Evolutionary conservation across 2,888 invertebrate genomes (phyloP).

Genomic region (Exocentrus adspersus): DNA sequence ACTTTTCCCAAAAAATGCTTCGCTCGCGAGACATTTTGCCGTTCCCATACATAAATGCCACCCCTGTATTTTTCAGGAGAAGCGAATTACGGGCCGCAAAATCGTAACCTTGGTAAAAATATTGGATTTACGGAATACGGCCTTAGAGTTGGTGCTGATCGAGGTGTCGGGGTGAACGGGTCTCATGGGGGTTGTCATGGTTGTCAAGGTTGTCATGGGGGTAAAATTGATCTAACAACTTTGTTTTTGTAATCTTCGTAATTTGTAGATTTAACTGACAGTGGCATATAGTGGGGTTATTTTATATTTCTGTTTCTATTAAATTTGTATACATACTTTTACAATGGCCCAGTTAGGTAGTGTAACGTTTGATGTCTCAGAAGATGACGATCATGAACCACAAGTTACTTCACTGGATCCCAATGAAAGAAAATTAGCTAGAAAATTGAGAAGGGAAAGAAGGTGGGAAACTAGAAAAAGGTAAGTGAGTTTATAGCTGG

Average conservation of each 20-base stretch:
- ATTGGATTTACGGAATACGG: too few relatives aligned
- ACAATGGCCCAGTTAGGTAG: background rate
- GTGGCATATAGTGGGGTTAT: too few relatives aligned
- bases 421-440: constrained; percentile 76
- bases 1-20: too few relatives aligned
- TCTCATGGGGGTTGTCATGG: too few relatives aligned
- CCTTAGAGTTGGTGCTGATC: too few relatives aligned
- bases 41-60: too few relatives aligned
- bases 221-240: constrained; percentile 50
- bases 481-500: too few relatives aligned
- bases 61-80: too few relatives aligned
- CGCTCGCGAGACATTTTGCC: too few relatives aligned
- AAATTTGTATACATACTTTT: background rate
- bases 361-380: background rate
- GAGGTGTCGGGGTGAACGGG: too few relatives aligned
- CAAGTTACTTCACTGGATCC: constrained; percentile 71
- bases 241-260: background rate
- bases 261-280: background rate
- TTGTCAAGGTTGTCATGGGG: constrained; percentile 50
- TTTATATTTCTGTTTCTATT: background rate
- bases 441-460: constrained; percentile 74
- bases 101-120: too few relatives aligned
- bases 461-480: constrained; percentile 66
- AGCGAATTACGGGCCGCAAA: too few relatives aligned
- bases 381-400: constrained; percentile 32